These are phyloP conservation scores for Sciurus niger DNA, from an alignment of 2,113 vertebrate species.

Conservation along the genomic window DNA sequence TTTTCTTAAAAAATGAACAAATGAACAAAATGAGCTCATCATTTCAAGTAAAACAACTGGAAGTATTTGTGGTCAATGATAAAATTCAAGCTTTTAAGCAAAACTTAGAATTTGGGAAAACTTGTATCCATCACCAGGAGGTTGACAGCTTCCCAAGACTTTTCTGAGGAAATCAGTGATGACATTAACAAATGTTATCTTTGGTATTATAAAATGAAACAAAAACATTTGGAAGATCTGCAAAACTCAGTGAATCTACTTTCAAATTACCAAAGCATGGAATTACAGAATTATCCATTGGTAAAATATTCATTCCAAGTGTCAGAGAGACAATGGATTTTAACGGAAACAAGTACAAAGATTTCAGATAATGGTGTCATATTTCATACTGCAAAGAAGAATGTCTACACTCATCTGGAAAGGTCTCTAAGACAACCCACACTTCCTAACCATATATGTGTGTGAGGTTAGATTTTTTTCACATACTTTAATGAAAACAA, in stretches of 20 bases:
- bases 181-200: slow-evolving; percentile 50
- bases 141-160: slow-evolving; percentile 37
- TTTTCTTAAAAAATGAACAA: slow-evolving; percentile 55
- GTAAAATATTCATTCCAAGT: slow-evolving; percentile 23
- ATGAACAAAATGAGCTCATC: slow-evolving; percentile 16
- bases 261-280: slow-evolving; percentile 56
- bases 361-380: slow-evolving; percentile 8
- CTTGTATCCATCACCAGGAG: neutral
- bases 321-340: slow-evolving; percentile 39
- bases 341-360: slow-evolving; percentile 48
- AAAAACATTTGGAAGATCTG: slow-evolving; percentile 48
- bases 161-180: neutral
- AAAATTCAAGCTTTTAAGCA: slow-evolving; percentile 58
- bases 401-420: slow-evolving; percentile 26
- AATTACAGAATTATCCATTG: neutral
- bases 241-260: slow-evolving; percentile 31
- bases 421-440: slow-evolving; percentile 37
- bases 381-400: slow-evolving; percentile 15
- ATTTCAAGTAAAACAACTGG: slow-evolving; percentile 57
- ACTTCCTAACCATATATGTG: neutral
- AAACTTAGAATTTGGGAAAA: slow-evolving; percentile 66
- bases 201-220: slow-evolving; percentile 58
- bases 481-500: slow-evolving; percentile 40
- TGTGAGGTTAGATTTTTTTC: neutral
- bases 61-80: slow-evolving; percentile 44